Evolutionary conservation across 2,888 invertebrate genomes (phyloP).

Genomic region (Portevinia maculata): DNA sequence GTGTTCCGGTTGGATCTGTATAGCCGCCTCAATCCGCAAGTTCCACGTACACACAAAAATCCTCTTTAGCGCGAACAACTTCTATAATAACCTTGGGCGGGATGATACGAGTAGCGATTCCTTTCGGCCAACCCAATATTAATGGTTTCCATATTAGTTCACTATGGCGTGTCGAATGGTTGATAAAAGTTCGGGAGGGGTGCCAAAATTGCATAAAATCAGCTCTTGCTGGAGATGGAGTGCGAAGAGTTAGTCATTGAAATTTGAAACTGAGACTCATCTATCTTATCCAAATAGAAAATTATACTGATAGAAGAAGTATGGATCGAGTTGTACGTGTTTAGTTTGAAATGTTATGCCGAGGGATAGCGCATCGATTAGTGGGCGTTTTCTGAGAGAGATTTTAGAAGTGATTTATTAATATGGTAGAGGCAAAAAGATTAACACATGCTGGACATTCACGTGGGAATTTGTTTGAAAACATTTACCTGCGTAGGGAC

Average conservation of each 20-base stretch:
- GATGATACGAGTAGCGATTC: conserved; percentile 53
- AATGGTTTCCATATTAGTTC: conserved; percentile 63
- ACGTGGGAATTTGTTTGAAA: too few relatives aligned
- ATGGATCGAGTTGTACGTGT: conserved; percentile 15
- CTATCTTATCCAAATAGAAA: conserved; percentile 52
- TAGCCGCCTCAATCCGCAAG: neutral
- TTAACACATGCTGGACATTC: too few relatives aligned
- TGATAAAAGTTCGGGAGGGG: conserved; percentile 17
- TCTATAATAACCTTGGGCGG: conserved; percentile 51
- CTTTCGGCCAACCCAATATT: conserved; percentile 60
- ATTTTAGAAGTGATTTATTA: neutral
- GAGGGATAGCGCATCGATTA: conserved; percentile 14
- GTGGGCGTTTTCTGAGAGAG: conserved; percentile 1
- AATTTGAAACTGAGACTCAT: conserved; percentile 45
- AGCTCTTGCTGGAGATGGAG: neutral
- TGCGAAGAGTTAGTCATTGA: conserved; percentile 15
- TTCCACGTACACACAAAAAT: conserved; percentile 27
- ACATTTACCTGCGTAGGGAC: too few relatives aligned
- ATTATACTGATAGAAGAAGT: conserved; percentile 35
- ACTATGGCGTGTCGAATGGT: conserved; percentile 36
- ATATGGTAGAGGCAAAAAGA: too few relatives aligned
- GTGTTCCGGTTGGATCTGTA: conserved; percentile 25
- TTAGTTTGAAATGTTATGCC: conserved; percentile 24
- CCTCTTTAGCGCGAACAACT: conserved; percentile 46
- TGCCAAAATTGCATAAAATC: conserved; percentile 35